Conservation (phyloP, 1,140 invertebrate genomes). For the Lepidotrigona ventralis region DNA sequence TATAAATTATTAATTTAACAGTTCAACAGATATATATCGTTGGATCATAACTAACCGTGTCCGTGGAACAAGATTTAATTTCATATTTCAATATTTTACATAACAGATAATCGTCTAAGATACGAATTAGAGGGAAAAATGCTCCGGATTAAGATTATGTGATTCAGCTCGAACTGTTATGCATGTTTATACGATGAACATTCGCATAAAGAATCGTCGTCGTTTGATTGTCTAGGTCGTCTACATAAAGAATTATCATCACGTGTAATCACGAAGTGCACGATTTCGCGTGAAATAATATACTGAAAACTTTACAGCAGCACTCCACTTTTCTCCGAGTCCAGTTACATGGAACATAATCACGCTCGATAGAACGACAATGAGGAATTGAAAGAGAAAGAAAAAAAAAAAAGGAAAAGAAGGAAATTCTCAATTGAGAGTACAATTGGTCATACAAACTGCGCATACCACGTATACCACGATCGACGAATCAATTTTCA, state of each 20-base stretch:
- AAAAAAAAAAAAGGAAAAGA: too few relatives aligned
- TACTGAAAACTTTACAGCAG: not conserved
- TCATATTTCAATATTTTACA: not conserved
- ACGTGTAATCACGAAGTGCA: not conserved
- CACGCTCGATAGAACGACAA: not conserved
- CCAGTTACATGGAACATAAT: not conserved
- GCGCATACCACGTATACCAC: slow-evolving; percentile 25
- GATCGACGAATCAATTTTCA: slow-evolving; percentile 39
- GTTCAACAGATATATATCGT: not conserved
- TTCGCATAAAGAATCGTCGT: too few relatives aligned
- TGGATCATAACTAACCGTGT: not conserved
- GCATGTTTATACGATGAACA: too few relatives aligned
- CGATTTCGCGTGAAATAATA: not conserved
- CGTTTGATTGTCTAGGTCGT: too few relatives aligned
- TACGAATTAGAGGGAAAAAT: not conserved
- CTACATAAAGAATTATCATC: not conserved
- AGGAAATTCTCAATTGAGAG: too few relatives aligned
- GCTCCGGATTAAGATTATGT: not conserved
- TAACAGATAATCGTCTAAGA: too few relatives aligned
- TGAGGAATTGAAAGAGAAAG: slow-evolving; percentile 4
- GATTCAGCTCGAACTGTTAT: not conserved
- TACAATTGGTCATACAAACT: slow-evolving; percentile 26
- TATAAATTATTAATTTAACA: too few relatives aligned
- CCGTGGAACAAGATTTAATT: too few relatives aligned
- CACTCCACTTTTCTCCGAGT: not conserved